Base-by-base conservation (phyloP, 2,797 vertebrate genomes). In the Coranthus polyacanthus region DNA sequence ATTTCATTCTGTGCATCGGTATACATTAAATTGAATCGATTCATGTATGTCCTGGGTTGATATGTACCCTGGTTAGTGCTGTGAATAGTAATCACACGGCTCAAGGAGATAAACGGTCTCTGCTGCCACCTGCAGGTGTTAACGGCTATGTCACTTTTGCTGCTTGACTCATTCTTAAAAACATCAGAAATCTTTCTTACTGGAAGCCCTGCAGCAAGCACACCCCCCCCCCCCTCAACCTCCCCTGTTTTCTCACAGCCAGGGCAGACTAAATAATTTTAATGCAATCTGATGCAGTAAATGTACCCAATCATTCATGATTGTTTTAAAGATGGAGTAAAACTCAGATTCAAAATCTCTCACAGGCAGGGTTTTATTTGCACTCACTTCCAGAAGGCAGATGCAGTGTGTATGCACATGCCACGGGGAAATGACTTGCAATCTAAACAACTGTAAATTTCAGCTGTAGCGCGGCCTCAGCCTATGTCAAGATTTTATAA, bases 361-460 rank as follows among this genome's bases (percentile, higher is more conserved):
- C 59, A 26, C 20, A 39, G 64, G 45, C 68, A 29, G 36, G 18
- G 20, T 75, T 78, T 78, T 71, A 71, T 82, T 77, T 73, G 57
- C 58, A 55, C 73, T 73, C 38, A 12, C 63, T 54, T 71, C 44
- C 41, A 44, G 32, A 11, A 71, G 54, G 68, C 68, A 66, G 56
- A 67, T 61, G 71, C 56, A 62, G 76, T 69, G 64, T 82, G 66
- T 72, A 41, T 51, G 70, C 57, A 43, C 61, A 68, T 12, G 67
- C 50, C 50, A 67, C 6, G 1, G 69, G 71, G 65, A 88, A 88
- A 84, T 72, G 73, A 78, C 88, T 83, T 83, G 79, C 83, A 85
- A 64, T 77, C 86, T 52, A 86, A 88, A 86, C 83, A 76, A 83
- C 78, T 84, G 68, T 93, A 92, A 88, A 93, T 91, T 84, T 82